phyloP scores from a whole-genome alignment of 2,113 vertebrate species.

The Hucho hucho region DNA sequence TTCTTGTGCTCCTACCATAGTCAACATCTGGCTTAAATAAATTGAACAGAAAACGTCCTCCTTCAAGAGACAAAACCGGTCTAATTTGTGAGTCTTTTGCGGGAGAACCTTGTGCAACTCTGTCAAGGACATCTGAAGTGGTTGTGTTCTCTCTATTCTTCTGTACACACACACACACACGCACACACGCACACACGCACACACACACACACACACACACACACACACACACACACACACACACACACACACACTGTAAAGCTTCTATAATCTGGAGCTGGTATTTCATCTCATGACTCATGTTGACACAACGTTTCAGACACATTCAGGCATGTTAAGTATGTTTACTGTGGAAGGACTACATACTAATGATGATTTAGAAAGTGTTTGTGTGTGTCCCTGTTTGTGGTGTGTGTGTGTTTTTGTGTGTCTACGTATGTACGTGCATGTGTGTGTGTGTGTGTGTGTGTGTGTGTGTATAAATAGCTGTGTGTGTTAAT shows the following conservation, averaged over 20 bases:
- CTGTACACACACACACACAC: conserved; percentile 10
- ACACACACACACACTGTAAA: not conserved
- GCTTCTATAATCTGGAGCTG: not conserved
- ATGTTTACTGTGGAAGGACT: not conserved
- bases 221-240: conserved; percentile 21
- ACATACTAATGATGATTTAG: not conserved
- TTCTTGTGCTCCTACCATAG: conserved; percentile 17
- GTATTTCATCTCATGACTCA: not conserved
- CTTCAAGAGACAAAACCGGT: conserved; percentile 17
- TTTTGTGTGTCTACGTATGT: not conserved
- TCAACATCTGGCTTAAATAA: conserved; percentile 39
- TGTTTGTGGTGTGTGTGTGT: not conserved
- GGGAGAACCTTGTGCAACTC: conserved; percentile 26
- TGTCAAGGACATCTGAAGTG: conserved; percentile 60
- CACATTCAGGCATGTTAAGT: not conserved
- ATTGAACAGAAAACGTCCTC: conserved; percentile 24
- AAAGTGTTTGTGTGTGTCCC: not conserved
- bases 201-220: conserved; percentile 10
- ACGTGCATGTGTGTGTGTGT: not conserved
- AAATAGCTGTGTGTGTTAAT: not conserved
- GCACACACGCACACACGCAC: conserved; percentile 15
- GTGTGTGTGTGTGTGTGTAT: not conserved
- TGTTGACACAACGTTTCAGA: not conserved
- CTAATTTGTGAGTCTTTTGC: conserved; percentile 16
- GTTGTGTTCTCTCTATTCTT: too few relatives aligned